phyloP scores from a whole-genome alignment of 2,797 vertebrate species.

The Scleropages formosus region DNA sequence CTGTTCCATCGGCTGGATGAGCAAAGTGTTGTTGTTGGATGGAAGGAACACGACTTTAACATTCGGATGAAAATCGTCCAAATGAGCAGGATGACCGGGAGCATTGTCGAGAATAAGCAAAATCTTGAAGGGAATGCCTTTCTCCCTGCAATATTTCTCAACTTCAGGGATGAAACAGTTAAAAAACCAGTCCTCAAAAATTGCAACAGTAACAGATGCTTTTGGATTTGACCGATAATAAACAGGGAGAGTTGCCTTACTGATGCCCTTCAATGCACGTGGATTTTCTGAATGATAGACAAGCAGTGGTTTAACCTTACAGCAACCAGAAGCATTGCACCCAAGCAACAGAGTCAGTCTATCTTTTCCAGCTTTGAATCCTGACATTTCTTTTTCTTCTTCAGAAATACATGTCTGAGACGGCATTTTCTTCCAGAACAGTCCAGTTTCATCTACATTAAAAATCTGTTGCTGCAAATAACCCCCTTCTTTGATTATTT shows the following conservation, averaged over 20 bases:
- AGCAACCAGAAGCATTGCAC: constrained; percentile 32
- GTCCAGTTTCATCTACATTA: constrained; percentile 41
- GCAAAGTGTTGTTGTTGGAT: constrained; percentile 24
- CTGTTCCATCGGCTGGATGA: constrained; percentile 20
- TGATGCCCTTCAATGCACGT: constrained; percentile 22
- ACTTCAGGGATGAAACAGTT: constrained; percentile 35
- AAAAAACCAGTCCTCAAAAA: constrained; percentile 39
- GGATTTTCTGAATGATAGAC: constrained; percentile 32
- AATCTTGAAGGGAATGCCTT: constrained; percentile 32
- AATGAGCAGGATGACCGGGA: background rate
- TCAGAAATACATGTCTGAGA: constrained; percentile 21
- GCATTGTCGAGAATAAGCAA: constrained; percentile 30
- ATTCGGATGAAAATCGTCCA: constrained; percentile 14
- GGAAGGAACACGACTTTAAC: constrained; percentile 37
- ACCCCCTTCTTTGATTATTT: background rate
- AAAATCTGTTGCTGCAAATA: constrained; percentile 6
- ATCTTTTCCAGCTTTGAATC: constrained; percentile 30
- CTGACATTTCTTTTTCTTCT: background rate
- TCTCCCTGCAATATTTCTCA: constrained; percentile 27
- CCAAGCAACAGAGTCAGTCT: constrained; percentile 38
- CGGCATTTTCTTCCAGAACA: constrained; percentile 37
- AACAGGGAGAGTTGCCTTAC: constrained; percentile 37
- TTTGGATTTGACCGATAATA: constrained; percentile 35
- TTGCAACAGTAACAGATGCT: constrained; percentile 35
- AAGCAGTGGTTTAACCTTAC: constrained; percentile 40